Conservation (phyloP, 2,113 vertebrate species). For the Uria aalge region DNA sequence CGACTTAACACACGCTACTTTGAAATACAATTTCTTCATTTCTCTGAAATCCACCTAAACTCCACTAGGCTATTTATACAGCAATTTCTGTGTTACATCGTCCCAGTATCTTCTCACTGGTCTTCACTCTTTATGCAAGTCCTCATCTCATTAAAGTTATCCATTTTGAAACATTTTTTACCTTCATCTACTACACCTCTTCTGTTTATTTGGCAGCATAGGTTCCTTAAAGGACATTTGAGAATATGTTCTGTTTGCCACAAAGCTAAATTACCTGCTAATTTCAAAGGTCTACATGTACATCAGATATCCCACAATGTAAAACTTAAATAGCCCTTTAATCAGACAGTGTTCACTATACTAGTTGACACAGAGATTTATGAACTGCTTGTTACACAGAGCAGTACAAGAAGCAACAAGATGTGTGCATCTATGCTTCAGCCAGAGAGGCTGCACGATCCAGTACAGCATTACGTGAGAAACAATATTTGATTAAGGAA, state of each 20-base stretch:
- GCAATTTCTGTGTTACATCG: not conserved
- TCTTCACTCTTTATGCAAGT: not conserved
- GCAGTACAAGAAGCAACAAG: not conserved
- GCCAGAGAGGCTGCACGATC: not conserved
- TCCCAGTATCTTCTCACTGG: not conserved
- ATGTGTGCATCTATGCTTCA: not conserved
- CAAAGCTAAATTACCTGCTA: not conserved
- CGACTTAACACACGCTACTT: fast-evolving
- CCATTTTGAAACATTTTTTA: not conserved
- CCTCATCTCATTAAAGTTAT: not conserved
- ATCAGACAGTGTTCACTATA: not conserved
- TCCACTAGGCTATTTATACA: not conserved
- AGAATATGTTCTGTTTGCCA: not conserved
- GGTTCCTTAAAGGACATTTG: not conserved
- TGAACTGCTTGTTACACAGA: not conserved
- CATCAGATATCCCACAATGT: not conserved
- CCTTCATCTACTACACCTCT: not conserved
- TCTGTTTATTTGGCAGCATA: not conserved
- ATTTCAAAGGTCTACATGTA: not conserved
- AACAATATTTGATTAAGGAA: not conserved
- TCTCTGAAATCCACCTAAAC: not conserved
- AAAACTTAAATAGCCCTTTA: not conserved
- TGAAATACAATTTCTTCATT: not conserved
- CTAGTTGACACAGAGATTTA: not conserved
- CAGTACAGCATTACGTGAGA: not conserved